A percentile compares a stretch with the other conserved stretches of the same genome.
Evolutionary conservation across 2,888 invertebrate species (phyloP).

Genomic region (Digitonthophagus gazella): DNA sequence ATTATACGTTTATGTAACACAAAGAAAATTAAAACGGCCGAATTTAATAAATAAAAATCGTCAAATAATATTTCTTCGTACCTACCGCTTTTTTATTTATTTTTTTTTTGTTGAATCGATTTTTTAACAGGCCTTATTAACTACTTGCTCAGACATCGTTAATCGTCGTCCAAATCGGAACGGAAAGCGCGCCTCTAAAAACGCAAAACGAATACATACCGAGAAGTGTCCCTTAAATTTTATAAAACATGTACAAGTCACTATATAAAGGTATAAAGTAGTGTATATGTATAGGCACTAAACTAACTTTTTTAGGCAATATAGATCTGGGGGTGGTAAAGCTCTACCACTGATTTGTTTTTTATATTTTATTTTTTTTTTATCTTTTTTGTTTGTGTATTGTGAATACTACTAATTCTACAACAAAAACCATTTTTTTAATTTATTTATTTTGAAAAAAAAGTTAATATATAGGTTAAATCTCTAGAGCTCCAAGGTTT

Average conservation of each 20-base stretch:
- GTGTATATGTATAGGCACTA: constrained; percentile 45
- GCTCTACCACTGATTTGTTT: constrained; percentile 38
- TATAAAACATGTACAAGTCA: constrained; percentile 8
- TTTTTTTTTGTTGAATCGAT: constrained; percentile 1
- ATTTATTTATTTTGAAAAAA: neutral
- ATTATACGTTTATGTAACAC: no score
- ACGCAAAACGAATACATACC: neutral
- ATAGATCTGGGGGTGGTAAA: constrained; percentile 43
- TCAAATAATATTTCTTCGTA: constrained; percentile 10
- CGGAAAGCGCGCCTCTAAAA: neutral
- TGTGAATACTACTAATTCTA: no score
- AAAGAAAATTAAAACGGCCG: neutral
- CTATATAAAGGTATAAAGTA: constrained; percentile 32
- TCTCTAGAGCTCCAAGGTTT: neutral
- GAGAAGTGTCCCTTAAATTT: constrained; percentile 2
- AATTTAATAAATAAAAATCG: neutral
- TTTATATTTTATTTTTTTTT: neutral
- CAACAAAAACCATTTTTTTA: neutral
- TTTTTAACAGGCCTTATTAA: constrained; percentile 41
- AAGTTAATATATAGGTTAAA: neutral
- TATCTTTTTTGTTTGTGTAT: neutral
- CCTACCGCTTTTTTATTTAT: neutral
- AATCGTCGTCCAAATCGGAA: neutral
- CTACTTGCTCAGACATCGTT: constrained; percentile 46
- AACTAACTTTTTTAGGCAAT: constrained; percentile 45